Conservation (phyloP, 1,140 invertebrate species). For the Mactra quadrangularis region DNA sequence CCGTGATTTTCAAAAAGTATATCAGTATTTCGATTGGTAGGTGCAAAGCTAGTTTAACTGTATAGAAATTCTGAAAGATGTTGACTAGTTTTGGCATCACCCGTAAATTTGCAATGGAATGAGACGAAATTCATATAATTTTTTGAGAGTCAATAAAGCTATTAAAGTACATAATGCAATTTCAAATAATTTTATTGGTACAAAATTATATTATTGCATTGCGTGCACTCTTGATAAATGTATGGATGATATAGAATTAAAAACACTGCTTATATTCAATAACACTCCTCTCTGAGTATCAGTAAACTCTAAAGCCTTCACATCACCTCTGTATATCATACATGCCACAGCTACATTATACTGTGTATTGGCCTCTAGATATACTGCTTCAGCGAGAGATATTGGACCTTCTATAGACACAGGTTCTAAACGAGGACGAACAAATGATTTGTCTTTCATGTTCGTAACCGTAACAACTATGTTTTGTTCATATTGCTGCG, state of each 20-base stretch:
- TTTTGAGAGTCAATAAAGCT: no score
- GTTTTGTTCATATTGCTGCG: conserved; percentile 49
- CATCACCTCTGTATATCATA: conserved; percentile 57
- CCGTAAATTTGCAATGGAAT: no score
- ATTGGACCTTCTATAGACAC: conserved; percentile 40
- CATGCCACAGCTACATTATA: conserved; percentile 48
- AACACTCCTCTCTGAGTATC: conserved; percentile 49
- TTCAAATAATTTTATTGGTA: no score
- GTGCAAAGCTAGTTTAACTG: no score
- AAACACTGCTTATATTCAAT: conserved; percentile 52
- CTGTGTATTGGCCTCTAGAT: conserved; percentile 47
- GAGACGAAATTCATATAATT: no score
- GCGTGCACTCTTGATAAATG: conserved; percentile 50
- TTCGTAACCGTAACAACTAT: conserved; percentile 43
- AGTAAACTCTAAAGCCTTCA: conserved; percentile 50
- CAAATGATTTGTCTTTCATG: conserved; percentile 57
- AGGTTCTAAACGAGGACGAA: conserved; percentile 28
- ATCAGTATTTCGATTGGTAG: no score
- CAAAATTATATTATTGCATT: no score
- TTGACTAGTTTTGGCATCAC: no score
- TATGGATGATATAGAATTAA: conserved; percentile 49
- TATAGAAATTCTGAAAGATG: no score
- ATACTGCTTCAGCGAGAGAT: conserved; percentile 41
- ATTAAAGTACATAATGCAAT: no score
- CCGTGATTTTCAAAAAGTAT: no score